Conservation (phyloP, 1,140 invertebrate genomes). For the Coelopa frigida region DNA sequence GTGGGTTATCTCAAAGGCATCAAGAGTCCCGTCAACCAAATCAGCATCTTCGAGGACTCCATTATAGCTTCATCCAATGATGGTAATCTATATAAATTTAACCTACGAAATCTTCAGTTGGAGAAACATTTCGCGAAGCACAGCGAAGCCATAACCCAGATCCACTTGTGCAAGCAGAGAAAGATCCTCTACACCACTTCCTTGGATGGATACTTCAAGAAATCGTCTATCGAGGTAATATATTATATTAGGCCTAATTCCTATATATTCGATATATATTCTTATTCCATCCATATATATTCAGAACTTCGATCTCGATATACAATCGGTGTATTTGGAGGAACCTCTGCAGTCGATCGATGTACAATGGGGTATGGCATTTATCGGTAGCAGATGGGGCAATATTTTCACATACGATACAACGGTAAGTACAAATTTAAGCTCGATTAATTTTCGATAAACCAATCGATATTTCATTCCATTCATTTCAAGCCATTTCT, state of each 20-base stretch:
- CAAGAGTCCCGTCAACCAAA: constrained; percentile 29
- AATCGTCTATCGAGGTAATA: constrained; percentile 28
- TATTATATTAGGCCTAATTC: not conserved
- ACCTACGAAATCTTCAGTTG: constrained; percentile 43
- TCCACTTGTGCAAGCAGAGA: constrained; percentile 25
- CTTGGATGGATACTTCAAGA: constrained; percentile 37
- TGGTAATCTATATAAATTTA: constrained; percentile 52
- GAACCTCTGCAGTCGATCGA: constrained; percentile 40
- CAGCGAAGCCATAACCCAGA: constrained; percentile 38
- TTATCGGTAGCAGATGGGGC: constrained; percentile 38
- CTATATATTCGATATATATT: not conserved
- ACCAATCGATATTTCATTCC: not conserved
- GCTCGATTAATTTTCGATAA: too few relatives aligned
- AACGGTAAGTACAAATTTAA: constrained; percentile 28
- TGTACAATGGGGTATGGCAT: constrained; percentile 30
- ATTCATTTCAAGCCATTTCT: constrained; percentile 5
- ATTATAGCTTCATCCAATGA: constrained; percentile 49
- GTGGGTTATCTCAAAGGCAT: constrained; percentile 22
- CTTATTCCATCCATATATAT: not conserved
- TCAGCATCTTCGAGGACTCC: constrained; percentile 22
- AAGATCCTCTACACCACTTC: constrained; percentile 33
- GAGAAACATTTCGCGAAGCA: constrained; percentile 44
- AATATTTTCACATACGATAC: constrained; percentile 32
- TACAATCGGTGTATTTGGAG: constrained; percentile 33
- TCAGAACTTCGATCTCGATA: constrained; percentile 30